Evolutionary conservation across 2,113 vertebrate species (phyloP).

Genomic region (Gulo gulo): DNA sequence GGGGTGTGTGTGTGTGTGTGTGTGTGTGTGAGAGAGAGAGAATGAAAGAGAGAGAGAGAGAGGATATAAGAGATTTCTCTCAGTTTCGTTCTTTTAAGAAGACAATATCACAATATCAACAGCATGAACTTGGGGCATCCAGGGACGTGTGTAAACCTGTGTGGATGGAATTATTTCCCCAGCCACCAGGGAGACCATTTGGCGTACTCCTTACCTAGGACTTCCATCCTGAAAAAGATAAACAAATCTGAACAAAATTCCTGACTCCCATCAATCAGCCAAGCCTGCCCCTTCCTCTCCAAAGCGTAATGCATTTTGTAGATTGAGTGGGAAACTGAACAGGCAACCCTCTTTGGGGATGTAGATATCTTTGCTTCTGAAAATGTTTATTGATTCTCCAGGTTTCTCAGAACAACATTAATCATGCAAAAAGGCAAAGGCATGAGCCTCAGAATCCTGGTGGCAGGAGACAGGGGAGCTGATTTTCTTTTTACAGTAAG

Average conservation of each 20-base stretch:
- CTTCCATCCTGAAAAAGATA: neutral
- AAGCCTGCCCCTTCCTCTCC: conserved; percentile 17
- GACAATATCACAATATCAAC: neutral
- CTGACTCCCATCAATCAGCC: neutral
- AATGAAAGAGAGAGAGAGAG: too few species aligned
- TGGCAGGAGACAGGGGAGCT: conserved; percentile 48
- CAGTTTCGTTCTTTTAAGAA: neutral
- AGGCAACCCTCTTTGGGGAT: conserved; percentile 60
- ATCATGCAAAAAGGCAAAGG: conserved; percentile 73
- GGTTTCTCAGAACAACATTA: conserved; percentile 69
- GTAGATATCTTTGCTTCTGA: conserved; percentile 45
- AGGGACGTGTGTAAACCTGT: neutral
- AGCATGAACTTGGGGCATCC: neutral
- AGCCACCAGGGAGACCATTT: neutral
- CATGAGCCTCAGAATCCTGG: neutral
- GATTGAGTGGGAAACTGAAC: conserved; percentile 43
- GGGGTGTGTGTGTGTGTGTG: neutral
- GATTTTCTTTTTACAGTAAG: conserved; percentile 57
- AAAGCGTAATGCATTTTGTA: conserved; percentile 64
- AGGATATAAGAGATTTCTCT: neutral
- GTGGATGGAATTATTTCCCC: neutral
- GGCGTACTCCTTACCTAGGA: neutral
- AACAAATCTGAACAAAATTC: conserved; percentile 31
- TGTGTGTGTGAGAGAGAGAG: neutral
- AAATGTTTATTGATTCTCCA: conserved; percentile 68